Evolutionary conservation across 2,797 vertebrate species (phyloP), one percentile per base, ranked within the genome.

Genomic region (Triplophysa bombifrons): DNA sequence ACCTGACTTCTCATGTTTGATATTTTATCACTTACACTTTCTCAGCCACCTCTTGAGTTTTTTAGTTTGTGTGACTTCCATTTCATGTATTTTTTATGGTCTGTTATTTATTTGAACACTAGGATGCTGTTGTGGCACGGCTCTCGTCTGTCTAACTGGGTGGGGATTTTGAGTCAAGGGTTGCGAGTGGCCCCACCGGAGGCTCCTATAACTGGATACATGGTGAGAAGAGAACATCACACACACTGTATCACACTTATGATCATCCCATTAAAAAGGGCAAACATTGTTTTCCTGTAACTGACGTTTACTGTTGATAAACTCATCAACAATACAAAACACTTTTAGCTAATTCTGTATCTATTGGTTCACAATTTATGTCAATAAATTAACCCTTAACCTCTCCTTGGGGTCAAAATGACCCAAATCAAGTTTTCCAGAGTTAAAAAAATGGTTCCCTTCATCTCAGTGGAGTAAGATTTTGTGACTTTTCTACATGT

Each of bases 71-170:
- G 25, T 70, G 46, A 41, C 41, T 41, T 41, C 41, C 41, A n/a
- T 73, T 61, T 30, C 10, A 64, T 10, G 25, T 67, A 48, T 41
- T 41, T 9, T 41, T 41, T 41, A 41, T 41, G 41, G 41, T 41
- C 41, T 41, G 7, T 41, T 41, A 41, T 76, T 50, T 44, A 27
- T 85, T 68, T 83, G 60, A 74, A 13, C 19, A 1, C 30, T 79
- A 97, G 96, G 90, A 95, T 91, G 87, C 88, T 98, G 73, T 86
- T 98, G 66, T 98, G 96, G 96, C 96, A 98, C 0, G 96, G 96
- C 1, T 98, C 96, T 76, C 95, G 96, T 41, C 88, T 98, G 70
- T 92, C 95, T 11, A 98, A 98, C 92, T 98, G 95, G 95, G 93
- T 95, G 10, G 93, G 96, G 41, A 98, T 98, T 86, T 92, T 98